A percentile compares a stretch with the other conserved stretches of the same genome.
Evolutionary conservation across 2,888 invertebrate species (phyloP).

Genomic region (Gymnosoma rotundatum): DNA sequence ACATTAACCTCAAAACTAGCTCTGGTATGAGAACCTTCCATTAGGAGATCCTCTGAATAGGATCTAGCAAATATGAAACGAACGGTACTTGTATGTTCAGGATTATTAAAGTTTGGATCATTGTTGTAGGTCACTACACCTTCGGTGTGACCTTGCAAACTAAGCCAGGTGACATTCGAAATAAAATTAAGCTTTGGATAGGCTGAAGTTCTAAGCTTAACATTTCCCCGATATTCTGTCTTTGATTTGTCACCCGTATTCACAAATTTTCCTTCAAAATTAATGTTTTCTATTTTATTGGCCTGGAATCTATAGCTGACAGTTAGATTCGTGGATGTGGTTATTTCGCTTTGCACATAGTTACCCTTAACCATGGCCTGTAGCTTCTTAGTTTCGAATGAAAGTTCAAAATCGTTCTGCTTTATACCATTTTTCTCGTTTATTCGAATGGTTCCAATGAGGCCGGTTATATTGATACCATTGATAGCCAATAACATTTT

Average conservation of each 20-base stretch:
- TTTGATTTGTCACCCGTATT: conserved; percentile 82
- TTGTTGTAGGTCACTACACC: conserved; percentile 87
- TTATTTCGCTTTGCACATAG: conserved; percentile 83
- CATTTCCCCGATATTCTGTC: conserved; percentile 84
- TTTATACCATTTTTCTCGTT: conserved; percentile 87
- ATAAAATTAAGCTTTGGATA: conserved; percentile 89
- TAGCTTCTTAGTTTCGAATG: conserved; percentile 90
- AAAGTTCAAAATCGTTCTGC: conserved; percentile 89
- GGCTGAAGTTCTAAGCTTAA: conserved; percentile 88
- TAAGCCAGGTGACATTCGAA: conserved; percentile 86
- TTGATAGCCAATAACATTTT: conserved; percentile 88
- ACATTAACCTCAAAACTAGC: conserved; percentile 86
- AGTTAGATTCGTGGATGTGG: conserved; percentile 80
- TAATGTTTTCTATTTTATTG: conserved; percentile 81
- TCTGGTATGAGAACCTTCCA: conserved; percentile 83
- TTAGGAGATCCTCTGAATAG: conserved; percentile 85
- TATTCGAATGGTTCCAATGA: conserved; percentile 85
- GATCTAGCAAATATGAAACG: conserved; percentile 85
- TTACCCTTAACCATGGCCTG: conserved; percentile 89
- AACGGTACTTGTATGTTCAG: conserved; percentile 85
- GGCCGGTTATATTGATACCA: conserved; percentile 87
- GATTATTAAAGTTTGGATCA: conserved; percentile 84
- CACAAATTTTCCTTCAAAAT: conserved; percentile 82
- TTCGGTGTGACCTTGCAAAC: conserved; percentile 88
- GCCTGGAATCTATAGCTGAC: conserved; percentile 83